These are phyloP conservation scores for Nothobranchius kuhntae DNA, from an alignment of 2,113 vertebrate species.

Conservation along the genomic window DNA sequence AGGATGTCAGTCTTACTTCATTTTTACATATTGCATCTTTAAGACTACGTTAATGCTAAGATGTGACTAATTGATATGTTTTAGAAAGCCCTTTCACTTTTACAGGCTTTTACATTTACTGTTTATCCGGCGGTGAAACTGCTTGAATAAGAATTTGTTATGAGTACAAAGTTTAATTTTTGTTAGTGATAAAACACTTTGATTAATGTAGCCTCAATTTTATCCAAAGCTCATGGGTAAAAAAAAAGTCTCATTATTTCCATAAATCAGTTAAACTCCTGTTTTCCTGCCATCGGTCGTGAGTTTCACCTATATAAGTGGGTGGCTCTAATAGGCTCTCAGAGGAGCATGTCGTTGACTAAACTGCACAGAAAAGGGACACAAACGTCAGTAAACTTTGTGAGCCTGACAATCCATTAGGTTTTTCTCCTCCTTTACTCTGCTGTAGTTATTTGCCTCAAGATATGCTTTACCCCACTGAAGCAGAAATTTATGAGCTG, in stretches of 20 bases:
- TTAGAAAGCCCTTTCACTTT: no score
- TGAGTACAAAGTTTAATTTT: not conserved
- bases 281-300: slow-evolving; percentile 21
- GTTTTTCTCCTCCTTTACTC: slow-evolving; percentile 1
- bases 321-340: slow-evolving; percentile 52
- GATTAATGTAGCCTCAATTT: not conserved
- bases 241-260: slow-evolving; percentile 15
- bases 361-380: slow-evolving; percentile 1
- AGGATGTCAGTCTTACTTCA: no score
- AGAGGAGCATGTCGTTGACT: slow-evolving; percentile 33
- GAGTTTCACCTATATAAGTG: slow-evolving; percentile 69
- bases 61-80: no score
- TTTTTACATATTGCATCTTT: no score
- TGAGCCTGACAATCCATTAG: slow-evolving; percentile 2
- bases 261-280: slow-evolving; percentile 8
- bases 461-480: not conserved
- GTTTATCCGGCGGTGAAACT: not conserved
- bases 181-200: not conserved
- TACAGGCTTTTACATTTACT: not conserved
- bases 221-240: not conserved
- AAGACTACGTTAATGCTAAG: no score
- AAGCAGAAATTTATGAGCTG: slow-evolving; percentile 14
- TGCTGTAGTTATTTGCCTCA: not conserved
- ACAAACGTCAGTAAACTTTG: not conserved
- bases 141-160: not conserved